Evolutionary conservation across 2,888 invertebrate genomes (phyloP), one percentile per base, ranked within the genome.

Genomic region (Lymantria dispar): DNA sequence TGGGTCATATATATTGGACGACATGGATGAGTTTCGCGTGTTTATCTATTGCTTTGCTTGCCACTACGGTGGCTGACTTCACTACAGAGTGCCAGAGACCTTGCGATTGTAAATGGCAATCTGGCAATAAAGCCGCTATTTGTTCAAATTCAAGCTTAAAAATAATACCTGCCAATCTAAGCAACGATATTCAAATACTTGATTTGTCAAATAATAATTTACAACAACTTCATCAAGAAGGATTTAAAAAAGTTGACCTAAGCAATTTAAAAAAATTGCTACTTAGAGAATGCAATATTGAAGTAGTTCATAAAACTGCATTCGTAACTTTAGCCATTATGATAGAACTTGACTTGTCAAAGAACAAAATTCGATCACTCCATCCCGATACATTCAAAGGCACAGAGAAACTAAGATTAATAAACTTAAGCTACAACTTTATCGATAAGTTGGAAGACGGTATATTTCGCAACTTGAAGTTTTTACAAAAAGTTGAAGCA

Each of bases 51-150:
- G 74, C 67, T 14, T 62, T 85, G 50, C 66, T 83, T 29, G 68
- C 87, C 31, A 80, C 86, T 30, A 84, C 87, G 48, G 80, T 83
- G 56, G 91, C 92, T 56, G 91, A 91, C 69, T 94, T 94, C 79
- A 92, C 93, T 52, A 92, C 92, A 42, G 92, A 93, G 79, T 96
- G 95, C 86, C 93, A 94, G 58, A 85, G 92, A 60, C 92, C 92
- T 13, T 98, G 98, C 85, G 94, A 95, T 75, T 98, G 98, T 81
- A 94, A 95, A 72, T 98, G 98, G 97, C 94, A 94, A 50, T 95
- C 95, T 22, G 97, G 97, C 0, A 96, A 95, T 80, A 96, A 95
- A 81, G 94, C 95, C 1, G 97, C 97, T 30, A 95, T 97, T 69
- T 98, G 98, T 84, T 93, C 93, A 45, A 93, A 93, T 56, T 93